phyloP scores from a whole-genome alignment of 2,797 vertebrate genomes.

The Diglossa cyanea region DNA sequence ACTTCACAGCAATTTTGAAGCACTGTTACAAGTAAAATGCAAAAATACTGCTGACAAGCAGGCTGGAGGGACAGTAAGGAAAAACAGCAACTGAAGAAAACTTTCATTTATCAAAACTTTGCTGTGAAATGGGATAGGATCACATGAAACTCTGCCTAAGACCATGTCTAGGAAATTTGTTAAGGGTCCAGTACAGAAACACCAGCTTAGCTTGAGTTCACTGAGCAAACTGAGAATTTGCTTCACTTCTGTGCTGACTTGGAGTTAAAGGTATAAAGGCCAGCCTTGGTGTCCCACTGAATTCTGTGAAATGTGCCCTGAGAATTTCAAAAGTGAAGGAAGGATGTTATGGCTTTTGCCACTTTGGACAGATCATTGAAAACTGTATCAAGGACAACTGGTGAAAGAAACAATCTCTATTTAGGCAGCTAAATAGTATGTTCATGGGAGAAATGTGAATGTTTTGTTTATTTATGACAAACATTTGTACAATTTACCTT shows the following conservation, averaged over 20 bases:
- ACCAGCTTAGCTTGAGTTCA: not conserved
- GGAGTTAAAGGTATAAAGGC: not conserved
- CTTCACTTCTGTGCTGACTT: not conserved
- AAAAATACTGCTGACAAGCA: not conserved
- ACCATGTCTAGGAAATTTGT: not conserved
- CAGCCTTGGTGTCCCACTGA: not conserved
- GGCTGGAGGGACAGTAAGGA: not conserved
- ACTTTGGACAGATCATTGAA: not conserved
- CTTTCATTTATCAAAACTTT: not conserved
- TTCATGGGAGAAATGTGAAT: not conserved
- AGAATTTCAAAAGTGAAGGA: not conserved
- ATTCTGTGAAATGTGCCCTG: not conserved
- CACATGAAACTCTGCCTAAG: not conserved
- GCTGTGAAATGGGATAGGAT: rapidly evolving
- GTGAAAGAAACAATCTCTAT: not conserved
- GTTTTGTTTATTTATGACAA: not conserved
- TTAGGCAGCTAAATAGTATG: not conserved
- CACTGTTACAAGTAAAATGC: not conserved
- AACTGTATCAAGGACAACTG: not conserved
- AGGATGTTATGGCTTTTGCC: not conserved
- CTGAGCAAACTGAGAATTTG: not conserved
- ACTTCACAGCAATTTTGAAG: not conserved
- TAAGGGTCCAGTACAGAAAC: not conserved
- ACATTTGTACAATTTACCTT: not conserved
- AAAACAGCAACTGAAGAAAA: not conserved